Conservation (phyloP, 2,797 vertebrate genomes). For the Adrianichthys oophorus region DNA sequence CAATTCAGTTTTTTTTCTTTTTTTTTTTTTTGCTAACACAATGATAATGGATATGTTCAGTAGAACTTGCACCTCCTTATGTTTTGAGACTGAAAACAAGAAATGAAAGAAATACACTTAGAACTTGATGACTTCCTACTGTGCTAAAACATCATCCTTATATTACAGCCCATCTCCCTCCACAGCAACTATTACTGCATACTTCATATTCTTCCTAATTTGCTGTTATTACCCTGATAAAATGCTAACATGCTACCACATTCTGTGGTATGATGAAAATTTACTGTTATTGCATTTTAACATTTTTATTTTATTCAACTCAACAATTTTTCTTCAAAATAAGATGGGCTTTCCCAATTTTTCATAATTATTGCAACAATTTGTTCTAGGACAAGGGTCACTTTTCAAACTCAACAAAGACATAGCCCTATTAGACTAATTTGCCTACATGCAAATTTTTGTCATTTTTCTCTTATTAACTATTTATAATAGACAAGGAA, state of each 20-base stretch:
- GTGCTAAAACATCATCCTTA: constrained; percentile 66
- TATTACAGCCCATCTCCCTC: constrained; percentile 70
- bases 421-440: constrained; percentile 94
- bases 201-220: constrained; percentile 91
- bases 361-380: constrained; percentile 86
- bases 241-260: constrained; percentile 84
- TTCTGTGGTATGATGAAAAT: constrained; percentile 87
- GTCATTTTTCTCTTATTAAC: constrained; percentile 98
- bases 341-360: constrained; percentile 81
- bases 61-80: constrained; percentile 45
- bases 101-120: constrained; percentile 70
- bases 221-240: constrained; percentile 93
- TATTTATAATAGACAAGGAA: constrained; percentile 90
- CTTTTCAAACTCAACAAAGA: constrained; percentile 91
- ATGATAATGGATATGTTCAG: constrained; percentile 57
- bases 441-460: constrained; percentile 98
- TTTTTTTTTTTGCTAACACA: constrained; percentile 27
- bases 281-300: constrained; percentile 90
- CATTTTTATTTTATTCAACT: constrained; percentile 89
- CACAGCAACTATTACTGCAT: constrained; percentile 82
- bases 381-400: constrained; percentile 89
- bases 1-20: too few relatives aligned
- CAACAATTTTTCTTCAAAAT: constrained; percentile 84
- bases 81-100: constrained; percentile 52
- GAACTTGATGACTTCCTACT: constrained; percentile 46